Conservation (phyloP, 2,797 vertebrate genomes). For the Odontamblyopus rebecca region DNA sequence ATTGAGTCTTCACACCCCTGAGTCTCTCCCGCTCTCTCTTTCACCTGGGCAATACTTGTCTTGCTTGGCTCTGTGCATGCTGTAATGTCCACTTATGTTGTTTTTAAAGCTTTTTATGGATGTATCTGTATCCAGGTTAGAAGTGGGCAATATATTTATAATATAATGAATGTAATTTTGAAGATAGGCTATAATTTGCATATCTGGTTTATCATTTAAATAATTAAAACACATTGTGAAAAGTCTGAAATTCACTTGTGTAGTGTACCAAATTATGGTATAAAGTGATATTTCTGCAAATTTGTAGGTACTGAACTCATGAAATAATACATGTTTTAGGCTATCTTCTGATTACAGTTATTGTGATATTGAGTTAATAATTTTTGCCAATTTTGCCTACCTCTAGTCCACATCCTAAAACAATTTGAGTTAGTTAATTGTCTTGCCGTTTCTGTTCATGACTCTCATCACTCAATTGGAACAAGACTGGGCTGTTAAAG, state of each 20-base stretch:
- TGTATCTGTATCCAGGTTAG: not conserved
- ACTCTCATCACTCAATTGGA: not conserved
- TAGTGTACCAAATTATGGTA: not conserved
- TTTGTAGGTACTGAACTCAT: too few species aligned
- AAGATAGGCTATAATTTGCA: not conserved
- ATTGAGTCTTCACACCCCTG: conserved; percentile 58
- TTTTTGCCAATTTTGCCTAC: too few species aligned
- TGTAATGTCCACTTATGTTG: conserved; percentile 39
- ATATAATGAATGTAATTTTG: not conserved
- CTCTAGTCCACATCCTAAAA: not conserved
- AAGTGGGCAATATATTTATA: not conserved
- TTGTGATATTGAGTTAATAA: too few species aligned
- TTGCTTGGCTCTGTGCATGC: conserved; percentile 59
- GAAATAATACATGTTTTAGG: too few species aligned
- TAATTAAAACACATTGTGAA: too few species aligned
- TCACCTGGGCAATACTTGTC: conserved; percentile 67
- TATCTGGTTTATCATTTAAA: too few species aligned
- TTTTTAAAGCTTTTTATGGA: conserved; percentile 18
- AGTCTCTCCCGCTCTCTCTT: conserved; percentile 31
- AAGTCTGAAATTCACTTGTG: not conserved
- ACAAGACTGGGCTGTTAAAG: not conserved
- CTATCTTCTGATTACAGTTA: too few species aligned
- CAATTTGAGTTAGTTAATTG: not conserved
- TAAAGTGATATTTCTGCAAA: not conserved
- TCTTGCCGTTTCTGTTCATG: not conserved